Evolutionary conservation across 2,797 vertebrate genomes (phyloP), one percentile per base, ranked within the genome.

Genomic region (Sebastes cheni): DNA sequence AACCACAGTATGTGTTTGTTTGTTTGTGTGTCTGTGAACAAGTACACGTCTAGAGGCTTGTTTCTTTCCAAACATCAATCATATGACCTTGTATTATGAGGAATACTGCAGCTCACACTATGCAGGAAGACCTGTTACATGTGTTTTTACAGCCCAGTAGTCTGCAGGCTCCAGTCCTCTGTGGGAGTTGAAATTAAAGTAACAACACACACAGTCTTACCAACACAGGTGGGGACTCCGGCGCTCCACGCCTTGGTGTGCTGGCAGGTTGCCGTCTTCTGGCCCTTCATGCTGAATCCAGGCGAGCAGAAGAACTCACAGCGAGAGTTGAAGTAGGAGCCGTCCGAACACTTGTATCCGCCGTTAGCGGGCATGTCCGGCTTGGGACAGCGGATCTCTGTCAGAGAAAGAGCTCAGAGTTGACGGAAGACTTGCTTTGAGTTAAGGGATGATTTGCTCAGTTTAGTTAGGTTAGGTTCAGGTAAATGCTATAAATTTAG

Each of bases 301-400:
- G 96, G 96, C 0, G 97, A 96, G 80, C 98, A 99, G 91, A 97
- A 98, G 92, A 97, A 99, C 91, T 99, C 97, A 69, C 98, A 99
- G 86, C 96, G 96, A 6, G 98, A 99, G 94, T 96, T 98, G 89
- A 97, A 99, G 94, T 99, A 99, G 79, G 97, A 97, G 25, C 98
- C 98, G n/a, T 98, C 98, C 1, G 96, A 85, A 50, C 98, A 99
- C 89, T 99, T 99, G 93, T 97, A 97, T 39, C 97, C 97, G 32
- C 98, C 98, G 0, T 98, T 98, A 60, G 67, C 50, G 0, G 98
- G 98, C 97, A 99, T 98, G 80, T 93, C 82, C 79, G 97, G 93
- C 30, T 96, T 95, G 20, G 96, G 94, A 82, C 98, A 99, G 65
- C 97, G 97, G 78, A 99, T 96, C 93, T 99, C 98, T 99, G 93